A percentile compares a stretch with the other conserved stretches of the same genome.
Conservation (phyloP, 1,140 invertebrate species). For the Venustaconcha ellipsiformis region DNA sequence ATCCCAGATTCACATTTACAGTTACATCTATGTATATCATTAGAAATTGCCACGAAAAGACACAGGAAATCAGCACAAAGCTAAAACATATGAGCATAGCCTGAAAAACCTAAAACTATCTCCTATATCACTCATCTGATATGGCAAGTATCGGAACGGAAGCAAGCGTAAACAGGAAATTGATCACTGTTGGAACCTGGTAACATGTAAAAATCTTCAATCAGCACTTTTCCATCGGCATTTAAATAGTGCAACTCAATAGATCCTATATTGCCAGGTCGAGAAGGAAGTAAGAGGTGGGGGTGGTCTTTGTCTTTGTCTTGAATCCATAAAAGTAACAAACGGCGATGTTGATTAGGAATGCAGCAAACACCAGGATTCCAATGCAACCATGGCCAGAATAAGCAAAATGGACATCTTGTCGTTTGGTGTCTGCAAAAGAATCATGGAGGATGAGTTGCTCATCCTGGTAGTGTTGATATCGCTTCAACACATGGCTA, state of each 20-base stretch:
- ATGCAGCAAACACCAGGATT: constrained; percentile 37
- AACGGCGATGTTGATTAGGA: constrained; percentile 41
- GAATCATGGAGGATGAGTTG: too few species aligned
- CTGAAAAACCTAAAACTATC: not conserved
- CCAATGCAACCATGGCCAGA: constrained; percentile 29
- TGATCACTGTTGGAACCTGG: constrained; percentile 32
- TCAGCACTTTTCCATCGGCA: constrained; percentile 40
- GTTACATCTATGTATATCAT: too few species aligned
- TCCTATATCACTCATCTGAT: constrained; percentile 36
- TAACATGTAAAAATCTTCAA: constrained; percentile 36
- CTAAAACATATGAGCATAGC: not conserved
- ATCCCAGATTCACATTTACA: too few species aligned
- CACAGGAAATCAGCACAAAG: not conserved
- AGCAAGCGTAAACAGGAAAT: constrained; percentile 39
- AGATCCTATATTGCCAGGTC: constrained; percentile 37
- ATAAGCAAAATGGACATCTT: constrained; percentile 24
- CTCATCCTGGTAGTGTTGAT: too few species aligned
- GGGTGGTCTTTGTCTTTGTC: constrained; percentile 22
- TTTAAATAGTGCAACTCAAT: constrained; percentile 39
- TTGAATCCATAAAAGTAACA: constrained; percentile 41
- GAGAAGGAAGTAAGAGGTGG: constrained; percentile 36
- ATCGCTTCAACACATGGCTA: too few species aligned
- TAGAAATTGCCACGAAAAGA: not conserved
- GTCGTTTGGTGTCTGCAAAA: constrained; percentile 25
- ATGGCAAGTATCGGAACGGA: constrained; percentile 38